phyloP scores from a whole-genome alignment of 2,113 vertebrate species.

The Mesitornis unicolor region DNA sequence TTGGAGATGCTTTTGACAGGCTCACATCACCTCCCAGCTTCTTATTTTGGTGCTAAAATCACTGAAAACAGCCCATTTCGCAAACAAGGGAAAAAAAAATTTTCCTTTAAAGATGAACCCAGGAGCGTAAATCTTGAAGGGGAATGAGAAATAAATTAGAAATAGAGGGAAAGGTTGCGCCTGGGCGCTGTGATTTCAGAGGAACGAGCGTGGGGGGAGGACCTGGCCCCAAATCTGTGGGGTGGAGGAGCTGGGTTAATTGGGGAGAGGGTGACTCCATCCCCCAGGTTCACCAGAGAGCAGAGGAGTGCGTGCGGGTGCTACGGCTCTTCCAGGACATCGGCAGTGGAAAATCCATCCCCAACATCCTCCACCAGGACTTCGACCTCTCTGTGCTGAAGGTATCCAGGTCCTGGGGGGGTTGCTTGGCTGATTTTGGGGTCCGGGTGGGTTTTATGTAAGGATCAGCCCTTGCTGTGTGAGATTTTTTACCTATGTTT shows the following conservation, averaged over 20 bases:
- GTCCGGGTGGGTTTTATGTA: neutral
- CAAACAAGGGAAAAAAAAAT: neutral
- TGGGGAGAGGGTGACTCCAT: neutral
- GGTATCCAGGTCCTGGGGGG: conserved; percentile 55
- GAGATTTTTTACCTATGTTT: too few relatives aligned
- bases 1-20: conserved; percentile 3
- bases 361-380: conserved; percentile 40
- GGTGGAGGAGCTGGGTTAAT: neutral
- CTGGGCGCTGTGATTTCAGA: rapidly evolving
- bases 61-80: too few relatives aligned
- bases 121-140: neutral
- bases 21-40: neutral
- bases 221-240: rapidly evolving
- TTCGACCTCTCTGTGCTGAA: conserved; percentile 69
- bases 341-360: neutral
- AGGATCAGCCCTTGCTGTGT: neutral
- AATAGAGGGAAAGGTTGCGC: neutral
- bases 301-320: conserved; percentile 57
- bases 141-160: neutral
- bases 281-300: conserved; percentile 73
- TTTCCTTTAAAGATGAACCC: neutral
- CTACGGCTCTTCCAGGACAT: conserved; percentile 63
- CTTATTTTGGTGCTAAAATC: neutral
- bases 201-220: rapidly evolving
- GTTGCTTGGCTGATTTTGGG: rapidly evolving